Base-by-base conservation (phyloP, 2,113 vertebrate species). In the Gallinago paraguaiae region DNA sequence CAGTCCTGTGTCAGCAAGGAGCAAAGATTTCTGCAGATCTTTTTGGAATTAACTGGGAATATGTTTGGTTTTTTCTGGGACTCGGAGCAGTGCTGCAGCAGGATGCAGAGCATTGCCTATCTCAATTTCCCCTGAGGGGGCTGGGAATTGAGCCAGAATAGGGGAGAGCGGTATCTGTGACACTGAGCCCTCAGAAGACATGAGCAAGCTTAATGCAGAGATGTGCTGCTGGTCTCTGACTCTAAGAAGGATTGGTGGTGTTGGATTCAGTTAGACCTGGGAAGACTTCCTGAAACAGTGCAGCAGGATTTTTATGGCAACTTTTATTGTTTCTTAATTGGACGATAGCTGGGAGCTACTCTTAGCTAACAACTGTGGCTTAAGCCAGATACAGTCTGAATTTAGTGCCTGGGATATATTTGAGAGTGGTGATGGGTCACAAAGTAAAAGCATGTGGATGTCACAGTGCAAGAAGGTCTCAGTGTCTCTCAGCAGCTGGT, bases 311-410 rank as follows among this genome's bases (percentile, higher is more conserved):
- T 96, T 92, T 94, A 59, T 77, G 23, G 28, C 79, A 85, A 16
- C 11, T 91, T 88, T 56, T 87, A 74, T 93, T 86, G 67, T 91
- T 91, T 45, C 81, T 74, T 94, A 88, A 88, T 93, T 93, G 92
- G 59, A 39, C 3, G 6, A 54, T 46, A 56, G 13, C 85, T 86
- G 41, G 70, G 76, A 92, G 63, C 54, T 93, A 17, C 46, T 90
- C 39, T 41, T 69, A 51, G 70, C 63, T 74, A 53, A 64, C 46
- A 82, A 65, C 39, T 53, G 30, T 31, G 35, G 30, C 53, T 78
- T 81, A 68, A 75, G 51, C 69, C 72, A 48, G 59, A 43, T 65
- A 6, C 28, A 65, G 2, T n/a, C 53, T 91, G 84, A 69, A 61
- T 85, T 65, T 80, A 81, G 19, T 35, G 68, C 56, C 83, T 86